These are phyloP conservation scores for Anisognathus igniventris DNA, from an alignment of 2,797 vertebrate genomes.

Conservation along the genomic window DNA sequence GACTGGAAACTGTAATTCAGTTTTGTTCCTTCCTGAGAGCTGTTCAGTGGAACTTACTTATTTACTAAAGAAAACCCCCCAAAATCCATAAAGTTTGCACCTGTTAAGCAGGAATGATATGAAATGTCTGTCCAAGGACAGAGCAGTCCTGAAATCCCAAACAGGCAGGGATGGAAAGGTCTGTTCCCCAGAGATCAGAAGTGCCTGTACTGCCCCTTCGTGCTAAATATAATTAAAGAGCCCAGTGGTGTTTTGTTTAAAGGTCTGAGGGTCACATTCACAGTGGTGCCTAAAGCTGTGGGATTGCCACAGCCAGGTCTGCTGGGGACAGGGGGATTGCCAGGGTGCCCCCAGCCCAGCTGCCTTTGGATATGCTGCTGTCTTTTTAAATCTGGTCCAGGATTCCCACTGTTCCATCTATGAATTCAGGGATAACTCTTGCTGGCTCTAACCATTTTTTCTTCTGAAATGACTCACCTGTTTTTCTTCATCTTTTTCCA, in stretches of 20 bases:
- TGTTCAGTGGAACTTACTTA: background rate
- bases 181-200: background rate
- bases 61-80: background rate
- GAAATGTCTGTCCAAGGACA: background rate
- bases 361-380: background rate
- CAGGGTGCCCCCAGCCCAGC: background rate
- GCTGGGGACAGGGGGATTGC: background rate
- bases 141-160: background rate
- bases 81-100: background rate
- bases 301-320: background rate
- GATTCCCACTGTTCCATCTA: background rate
- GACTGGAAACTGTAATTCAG: background rate
- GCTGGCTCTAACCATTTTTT: background rate
- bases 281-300: background rate
- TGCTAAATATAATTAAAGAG: background rate
- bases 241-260: background rate
- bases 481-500: slow-evolving; percentile 29
- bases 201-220: background rate
- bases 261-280: background rate
- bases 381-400: background rate
- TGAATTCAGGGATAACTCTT: background rate
- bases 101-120: background rate
- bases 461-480: slow-evolving; percentile 39
- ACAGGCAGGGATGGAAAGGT: background rate
- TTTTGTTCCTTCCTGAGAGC: background rate